These are phyloP conservation scores for Caenorhabditis imperialis DNA, from an alignment of 2,888 invertebrate genomes.

Conservation along the genomic window DNA sequence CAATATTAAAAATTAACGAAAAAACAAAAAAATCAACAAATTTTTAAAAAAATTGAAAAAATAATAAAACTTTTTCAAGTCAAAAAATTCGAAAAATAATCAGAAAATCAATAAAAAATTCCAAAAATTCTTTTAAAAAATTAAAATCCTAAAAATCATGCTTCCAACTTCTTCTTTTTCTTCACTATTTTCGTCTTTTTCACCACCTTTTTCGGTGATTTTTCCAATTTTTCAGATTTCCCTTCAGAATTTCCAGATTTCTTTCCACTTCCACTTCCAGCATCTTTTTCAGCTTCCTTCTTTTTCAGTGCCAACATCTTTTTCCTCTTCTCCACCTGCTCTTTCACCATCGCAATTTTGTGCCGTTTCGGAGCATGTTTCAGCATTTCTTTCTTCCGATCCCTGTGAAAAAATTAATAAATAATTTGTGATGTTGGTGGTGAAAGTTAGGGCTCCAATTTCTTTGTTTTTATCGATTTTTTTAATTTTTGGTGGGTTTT, in stretches of 20 bases:
- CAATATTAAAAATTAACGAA: no score
- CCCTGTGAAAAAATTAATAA: slow-evolving; percentile 53
- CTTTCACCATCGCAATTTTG: slow-evolving; percentile 59
- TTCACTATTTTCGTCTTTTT: slow-evolving; percentile 6
- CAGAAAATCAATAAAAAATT: background rate
- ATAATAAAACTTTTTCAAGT: no score
- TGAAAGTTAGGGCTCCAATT: background rate
- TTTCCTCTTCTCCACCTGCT: slow-evolving; percentile 33
- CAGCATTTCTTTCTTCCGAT: slow-evolving; percentile 66
- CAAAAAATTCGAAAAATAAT: no score
- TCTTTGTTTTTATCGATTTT: background rate
- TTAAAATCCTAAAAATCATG: background rate
- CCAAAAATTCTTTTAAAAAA: background rate
- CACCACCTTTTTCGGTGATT: background rate
- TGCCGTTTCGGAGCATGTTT: slow-evolving; percentile 67
- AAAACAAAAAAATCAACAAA: no score
- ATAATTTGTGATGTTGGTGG: background rate
- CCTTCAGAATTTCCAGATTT: background rate
- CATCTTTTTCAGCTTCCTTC: slow-evolving; percentile 1
- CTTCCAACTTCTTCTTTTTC: slow-evolving; percentile 14
- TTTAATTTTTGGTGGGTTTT: no score
- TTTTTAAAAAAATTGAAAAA: no score
- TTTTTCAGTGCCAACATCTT: slow-evolving; percentile 39
- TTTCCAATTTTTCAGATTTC: slow-evolving; percentile 1
- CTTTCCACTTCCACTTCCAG: slow-evolving; percentile 1